Base-by-base conservation (phyloP, 2,888 invertebrate genomes). In the Dryomyza anilis region DNA sequence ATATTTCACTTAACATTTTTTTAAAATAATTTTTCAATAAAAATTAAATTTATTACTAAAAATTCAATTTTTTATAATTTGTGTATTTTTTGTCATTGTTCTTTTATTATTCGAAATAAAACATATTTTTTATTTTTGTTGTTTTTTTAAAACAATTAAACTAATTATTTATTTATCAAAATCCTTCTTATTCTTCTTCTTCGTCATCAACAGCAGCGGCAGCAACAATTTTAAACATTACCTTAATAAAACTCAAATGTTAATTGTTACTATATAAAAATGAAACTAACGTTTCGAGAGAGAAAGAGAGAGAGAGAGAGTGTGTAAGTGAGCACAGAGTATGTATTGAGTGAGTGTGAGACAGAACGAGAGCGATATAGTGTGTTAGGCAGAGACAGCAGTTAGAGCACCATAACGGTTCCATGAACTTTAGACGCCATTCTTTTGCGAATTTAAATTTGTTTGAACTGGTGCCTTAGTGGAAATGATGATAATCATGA, bases 401-500 rank as follows among this genome's bases (percentile, higher is more conserved):
- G 21, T n/a, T 19, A 53, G 33, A 53, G 48, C 48, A 29, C 45
- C 27, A 29, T 25, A 45, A 58, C 58, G n/a, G 21, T 25, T 52
- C 27, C 29, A 27, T 29, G 14, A 10, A 39, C 16, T 39, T 16
- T 4, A 39, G n/a, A 10, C 1, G 25, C 0, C 29, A 8, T 14
- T 27, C 27, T 4, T 5, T 27, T 27, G 27, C 16, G 27, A 25
- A 52, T n/a, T 27, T 52, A 27, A 39, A 39, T 39, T 1, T 1
- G 10, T 10, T 46, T 46, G 5, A 5, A 10, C 50, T 14, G 8
- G 16, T 33, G 21, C 16, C 23, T 56, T 23, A 53, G 39, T 66
- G 78, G 62, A 70, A 68, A 56, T 76, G 75, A 64, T 75, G 75
- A 50, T 72, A 78, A 36, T 68, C 72, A 43, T 71, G 70, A 69